Evolutionary conservation across 2,113 vertebrate genomes (phyloP), one percentile per base, ranked within the genome.

Genomic region (Sebastes schlegelii): DNA sequence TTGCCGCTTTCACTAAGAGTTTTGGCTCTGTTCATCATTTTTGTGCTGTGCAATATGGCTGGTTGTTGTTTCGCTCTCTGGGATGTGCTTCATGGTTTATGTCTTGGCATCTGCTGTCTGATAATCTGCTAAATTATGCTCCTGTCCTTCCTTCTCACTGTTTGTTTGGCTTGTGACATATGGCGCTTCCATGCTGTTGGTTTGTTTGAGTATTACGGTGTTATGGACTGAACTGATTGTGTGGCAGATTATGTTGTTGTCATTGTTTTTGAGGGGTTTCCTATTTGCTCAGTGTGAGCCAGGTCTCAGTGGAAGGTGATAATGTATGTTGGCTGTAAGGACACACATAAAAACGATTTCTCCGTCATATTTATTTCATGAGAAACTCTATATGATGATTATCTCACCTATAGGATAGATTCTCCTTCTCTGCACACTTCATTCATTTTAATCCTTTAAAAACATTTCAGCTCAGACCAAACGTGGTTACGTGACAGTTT

Each of bases 391-490:
- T 49, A 54, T 17, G 54, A 10, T 0, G 0, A 42, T 23, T 61
- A 54, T 26, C 55, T 52, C 6, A 14, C 51, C 14, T 4, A 26
- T 4, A 26, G 5, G 54, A 45, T 1, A 8, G 0, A 57, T 67
- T 11, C 6, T 6, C 40, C 23, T 12, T 43, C 16, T 2, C 4
- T 40, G 6, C 21, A 16, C 65, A 42, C 14, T 26, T 21, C 16
- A 52, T 79, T 80, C 43, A 68, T 40, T 16, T 26, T 3, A 49
- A 34, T 65, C 69, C 34, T 84, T 68, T 17, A 67, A 72, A 61
- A 23, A 34, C 21, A 52, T 54, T 14, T 45, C 26, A 4, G 9
- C 61, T 64, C 68, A 23, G 0, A 74, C 26, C 52, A n/a, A 26
- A 1, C 45, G 65, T 58, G 52, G 58, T 69, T 61, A 14, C 69